Conservation (phyloP, 2,113 vertebrate genomes). For the Strix aluco region DNA sequence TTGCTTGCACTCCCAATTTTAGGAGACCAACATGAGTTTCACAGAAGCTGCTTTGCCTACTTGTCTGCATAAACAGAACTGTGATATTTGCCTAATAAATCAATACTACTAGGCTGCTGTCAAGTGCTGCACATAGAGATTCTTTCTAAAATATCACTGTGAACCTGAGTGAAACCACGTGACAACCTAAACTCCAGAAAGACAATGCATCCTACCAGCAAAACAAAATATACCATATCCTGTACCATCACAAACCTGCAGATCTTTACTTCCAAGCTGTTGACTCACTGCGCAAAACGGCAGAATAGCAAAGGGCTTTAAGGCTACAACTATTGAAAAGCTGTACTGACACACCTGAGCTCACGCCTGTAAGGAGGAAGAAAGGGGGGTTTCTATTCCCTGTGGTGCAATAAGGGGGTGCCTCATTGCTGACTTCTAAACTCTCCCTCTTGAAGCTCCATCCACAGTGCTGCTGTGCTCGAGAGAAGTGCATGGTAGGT, state of each 20-base stretch:
- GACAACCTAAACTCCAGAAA: neutral
- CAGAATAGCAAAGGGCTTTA: neutral
- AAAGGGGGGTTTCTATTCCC: neutral
- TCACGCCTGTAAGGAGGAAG: neutral
- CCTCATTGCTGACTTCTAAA: neutral
- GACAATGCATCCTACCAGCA: neutral
- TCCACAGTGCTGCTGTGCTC: neutral
- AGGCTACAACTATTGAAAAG: neutral
- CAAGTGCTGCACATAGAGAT: neutral
- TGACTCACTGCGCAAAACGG: neutral
- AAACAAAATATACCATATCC: neutral
- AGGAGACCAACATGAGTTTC: neutral
- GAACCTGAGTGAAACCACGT: neutral
- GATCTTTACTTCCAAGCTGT: neutral
- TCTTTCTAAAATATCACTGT: neutral
- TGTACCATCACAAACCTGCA: neutral
- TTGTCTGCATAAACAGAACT: neutral
- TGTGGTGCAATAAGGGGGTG: neutral
- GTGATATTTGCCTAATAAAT: neutral
- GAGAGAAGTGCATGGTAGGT: accelerated
- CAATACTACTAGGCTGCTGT: neutral
- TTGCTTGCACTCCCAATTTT: neutral
- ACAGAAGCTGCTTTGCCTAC: neutral
- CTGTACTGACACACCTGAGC: neutral
- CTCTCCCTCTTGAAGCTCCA: neutral